Percentiles rank a stretch among this genome's conserved stretches.
Evolutionary conservation across 2,113 vertebrate species (phyloP).

Genomic region (Menidia beryllina): DNA sequence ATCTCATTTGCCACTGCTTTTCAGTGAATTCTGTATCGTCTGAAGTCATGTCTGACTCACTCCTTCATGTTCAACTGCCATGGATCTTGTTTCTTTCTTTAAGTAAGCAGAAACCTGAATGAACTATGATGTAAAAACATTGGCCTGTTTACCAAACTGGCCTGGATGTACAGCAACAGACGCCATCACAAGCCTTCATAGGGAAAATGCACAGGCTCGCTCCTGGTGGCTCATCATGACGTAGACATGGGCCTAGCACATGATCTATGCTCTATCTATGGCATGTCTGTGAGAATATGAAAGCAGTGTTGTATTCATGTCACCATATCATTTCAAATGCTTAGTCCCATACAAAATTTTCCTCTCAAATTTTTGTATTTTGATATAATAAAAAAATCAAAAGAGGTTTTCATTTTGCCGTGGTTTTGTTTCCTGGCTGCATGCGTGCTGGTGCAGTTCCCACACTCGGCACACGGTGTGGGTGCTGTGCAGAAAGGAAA

Average conservation of each 20-base stretch:
- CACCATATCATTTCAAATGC: slow-evolving; percentile 83
- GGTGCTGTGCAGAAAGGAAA: slow-evolving; percentile 61
- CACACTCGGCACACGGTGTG: slow-evolving; percentile 69
- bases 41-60: slow-evolving; percentile 73
- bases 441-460: slow-evolving; percentile 63
- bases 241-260: slow-evolving; percentile 69
- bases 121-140: slow-evolving; percentile 51
- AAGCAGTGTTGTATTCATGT: slow-evolving; percentile 80
- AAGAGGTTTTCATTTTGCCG: slow-evolving; percentile 55
- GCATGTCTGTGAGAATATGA: slow-evolving; percentile 75
- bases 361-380: slow-evolving; percentile 88
- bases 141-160: slow-evolving; percentile 58
- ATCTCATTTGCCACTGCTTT: slow-evolving; percentile 79
- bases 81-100: slow-evolving; percentile 63
- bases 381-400: slow-evolving; percentile 86
- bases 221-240: slow-evolving; percentile 64
- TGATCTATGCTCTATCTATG: slow-evolving; percentile 75
- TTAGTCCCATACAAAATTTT: slow-evolving; percentile 84
- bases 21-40: slow-evolving; percentile 75
- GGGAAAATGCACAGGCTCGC: slow-evolving; percentile 70
- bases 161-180: slow-evolving; percentile 55
- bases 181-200: slow-evolving; percentile 61
- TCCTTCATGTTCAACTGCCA: slow-evolving; percentile 79
- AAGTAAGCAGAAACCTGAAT: slow-evolving; percentile 65
- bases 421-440: slow-evolving; percentile 23